Base-by-base conservation (phyloP, 2,888 invertebrate species). In the Mesodorylaimus sp. region DNA sequence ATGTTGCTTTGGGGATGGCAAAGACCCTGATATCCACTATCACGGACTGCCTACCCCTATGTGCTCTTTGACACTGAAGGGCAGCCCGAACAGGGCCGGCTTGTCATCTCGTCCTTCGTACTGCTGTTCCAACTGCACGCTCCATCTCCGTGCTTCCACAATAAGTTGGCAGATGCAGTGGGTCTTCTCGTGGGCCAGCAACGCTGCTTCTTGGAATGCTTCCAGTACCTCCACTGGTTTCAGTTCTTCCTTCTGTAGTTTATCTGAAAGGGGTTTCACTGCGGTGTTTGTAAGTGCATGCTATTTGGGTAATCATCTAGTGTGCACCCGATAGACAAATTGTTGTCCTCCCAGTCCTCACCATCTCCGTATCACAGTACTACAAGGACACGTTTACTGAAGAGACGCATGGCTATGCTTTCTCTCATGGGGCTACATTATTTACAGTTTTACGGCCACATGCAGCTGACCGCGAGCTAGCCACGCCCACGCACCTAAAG, bases 131-230 rank as follows among this genome's bases (percentile, higher is more conserved):
- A 46, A 19, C 3, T 46, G 19, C 10, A 3, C 19, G 10, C 62
- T 62, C n/a, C 56, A 45, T 2, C 45, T 51, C 28, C 51, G 44
- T 1, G 64, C 64, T 5, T 54, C 52, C 7, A 48, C 41, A 39
- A 64, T 53, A 28, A 63, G 54, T 47, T 63, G 59, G 2, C 57
- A 57, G 25, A 61, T 45, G 41, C 61, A 61, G 47, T 64, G 62
- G 46, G 63, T 51, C 16, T 52, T 37, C 2, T 57, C 55, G 25
- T 64, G 54, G 3, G 47, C 32, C 48, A 60, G 47, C 13, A 62
- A 39, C 21, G 60, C 60, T 32, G 56, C 58, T 54, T 54, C 55
- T 13, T 59, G 52, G 44, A 57, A 64, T 1, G 63, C 64, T 29
- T 53, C 51, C n/a, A 62, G 52, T 1, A 56, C 60, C 24, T 57